Conservation (phyloP, 2,113 vertebrate genomes). For the Tylochromis polylepis region DNA sequence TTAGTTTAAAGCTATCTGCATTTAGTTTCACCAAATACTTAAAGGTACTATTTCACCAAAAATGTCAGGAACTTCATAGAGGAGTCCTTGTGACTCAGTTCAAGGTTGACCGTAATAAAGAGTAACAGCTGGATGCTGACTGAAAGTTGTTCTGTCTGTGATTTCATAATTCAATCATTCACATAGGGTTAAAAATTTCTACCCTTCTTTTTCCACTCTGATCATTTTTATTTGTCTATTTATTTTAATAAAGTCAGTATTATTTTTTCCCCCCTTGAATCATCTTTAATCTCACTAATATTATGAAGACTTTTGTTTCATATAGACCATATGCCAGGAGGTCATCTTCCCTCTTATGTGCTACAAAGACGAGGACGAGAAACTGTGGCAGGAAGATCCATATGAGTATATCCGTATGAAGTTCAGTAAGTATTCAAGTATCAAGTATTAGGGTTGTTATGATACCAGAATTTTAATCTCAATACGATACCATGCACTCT, state of each 20-base stretch:
- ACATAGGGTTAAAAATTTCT: accelerated
- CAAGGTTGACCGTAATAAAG: background rate
- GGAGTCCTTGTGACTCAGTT: accelerated
- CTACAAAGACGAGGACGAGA: slow-evolving; percentile 96
- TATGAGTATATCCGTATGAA: slow-evolving; percentile 97
- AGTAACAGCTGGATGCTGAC: background rate
- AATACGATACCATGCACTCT: too few relatives aligned
- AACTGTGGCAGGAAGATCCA: slow-evolving; percentile 94
- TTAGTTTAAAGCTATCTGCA: accelerated
- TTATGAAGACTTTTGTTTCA: background rate
- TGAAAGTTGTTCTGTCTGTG: background rate
- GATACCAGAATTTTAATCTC: background rate
- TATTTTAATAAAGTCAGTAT: background rate
- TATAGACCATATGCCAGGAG: slow-evolving; percentile 86
- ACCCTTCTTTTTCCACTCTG: background rate
- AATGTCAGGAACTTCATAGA: background rate
- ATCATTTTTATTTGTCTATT: background rate
- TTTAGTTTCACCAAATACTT: background rate
- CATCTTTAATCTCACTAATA: background rate
- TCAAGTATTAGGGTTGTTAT: background rate
- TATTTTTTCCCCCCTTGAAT: background rate
- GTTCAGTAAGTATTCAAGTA: slow-evolving; percentile 82
- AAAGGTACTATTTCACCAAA: background rate
- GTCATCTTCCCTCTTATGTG: slow-evolving; percentile 98
- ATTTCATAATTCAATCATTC: background rate